phyloP scores from a whole-genome alignment of 2,888 invertebrate genomes.

The Acronicta psi region DNA sequence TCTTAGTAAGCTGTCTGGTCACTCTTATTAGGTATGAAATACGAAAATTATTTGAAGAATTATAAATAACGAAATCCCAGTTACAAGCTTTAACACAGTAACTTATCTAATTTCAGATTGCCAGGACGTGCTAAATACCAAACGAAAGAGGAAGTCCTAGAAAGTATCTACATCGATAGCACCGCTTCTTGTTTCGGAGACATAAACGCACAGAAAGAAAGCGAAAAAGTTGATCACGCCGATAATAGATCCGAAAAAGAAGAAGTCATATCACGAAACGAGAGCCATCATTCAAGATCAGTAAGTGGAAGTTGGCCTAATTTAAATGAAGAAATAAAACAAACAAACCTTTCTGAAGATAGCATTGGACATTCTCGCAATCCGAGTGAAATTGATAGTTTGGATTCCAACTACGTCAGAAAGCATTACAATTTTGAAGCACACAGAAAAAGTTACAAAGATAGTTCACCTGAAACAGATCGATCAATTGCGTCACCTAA shows the following conservation, averaged over 20 bases:
- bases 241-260: conserved; percentile 78
- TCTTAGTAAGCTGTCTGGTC: no score
- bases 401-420: conserved; percentile 89
- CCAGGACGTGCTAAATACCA: conserved; percentile 85
- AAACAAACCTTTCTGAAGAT: conserved; percentile 83
- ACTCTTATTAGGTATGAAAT: no score
- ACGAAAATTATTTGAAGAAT: no score
- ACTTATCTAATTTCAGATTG: conserved; percentile 74
- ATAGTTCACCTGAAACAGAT: conserved; percentile 84
- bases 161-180: conserved; percentile 86
- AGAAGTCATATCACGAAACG: conserved; percentile 75
- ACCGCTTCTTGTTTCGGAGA: conserved; percentile 87
- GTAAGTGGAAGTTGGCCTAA: conserved; percentile 86
- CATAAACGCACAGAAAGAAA: conserved; percentile 81
- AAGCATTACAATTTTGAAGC: conserved; percentile 88
- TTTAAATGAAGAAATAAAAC: conserved; percentile 81
- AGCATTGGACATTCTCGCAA: conserved; percentile 85
- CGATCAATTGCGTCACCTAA: conserved; percentile 76
- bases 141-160: conserved; percentile 86
- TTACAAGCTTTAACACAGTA: conserved; percentile 7
- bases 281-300: conserved; percentile 78
- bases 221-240: conserved; percentile 67
- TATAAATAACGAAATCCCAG: background rate
- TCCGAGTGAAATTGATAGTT: conserved; percentile 88
- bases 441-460: conserved; percentile 81